Evolutionary conservation across 2,797 vertebrate genomes (phyloP).

Genomic region (Alosa sapidissima): DNA sequence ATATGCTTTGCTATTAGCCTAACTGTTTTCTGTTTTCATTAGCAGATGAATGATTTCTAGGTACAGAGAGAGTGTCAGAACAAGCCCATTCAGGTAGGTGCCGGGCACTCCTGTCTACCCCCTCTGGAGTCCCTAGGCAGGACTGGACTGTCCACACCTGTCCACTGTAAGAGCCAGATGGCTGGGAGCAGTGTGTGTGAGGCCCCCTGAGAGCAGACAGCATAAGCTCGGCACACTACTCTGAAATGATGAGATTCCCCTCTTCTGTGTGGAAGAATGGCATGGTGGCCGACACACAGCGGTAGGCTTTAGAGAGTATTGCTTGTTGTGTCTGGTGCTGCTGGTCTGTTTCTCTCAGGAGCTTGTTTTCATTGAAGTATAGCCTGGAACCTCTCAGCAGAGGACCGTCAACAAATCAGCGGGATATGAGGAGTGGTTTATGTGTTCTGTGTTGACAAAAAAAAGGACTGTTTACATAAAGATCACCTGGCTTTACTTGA

Average conservation of each 20-base stretch:
- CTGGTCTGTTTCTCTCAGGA: not conserved
- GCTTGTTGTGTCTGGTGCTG: not conserved
- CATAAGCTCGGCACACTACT: not conserved
- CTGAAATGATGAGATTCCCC: not conserved
- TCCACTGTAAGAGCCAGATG: not conserved
- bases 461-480: not conserved
- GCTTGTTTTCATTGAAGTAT: not conserved
- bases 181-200: slow-evolving; percentile 18
- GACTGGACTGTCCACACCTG: slow-evolving; percentile 8
- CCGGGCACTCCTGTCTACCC: not conserved
- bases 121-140: not conserved
- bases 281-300: not conserved
- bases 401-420: not conserved
- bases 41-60: not conserved
- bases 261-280: not conserved
- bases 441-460: not conserved
- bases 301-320: not conserved
- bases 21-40: not conserved
- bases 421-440: not conserved
- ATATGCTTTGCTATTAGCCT: not conserved
- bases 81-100: slow-evolving; percentile 1
- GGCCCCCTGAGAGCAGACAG: not conserved
- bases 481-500: not conserved
- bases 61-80: not conserved
- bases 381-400: not conserved